Conservation (phyloP, 2,888 invertebrate genomes). For the Eupithecia insigniata region DNA sequence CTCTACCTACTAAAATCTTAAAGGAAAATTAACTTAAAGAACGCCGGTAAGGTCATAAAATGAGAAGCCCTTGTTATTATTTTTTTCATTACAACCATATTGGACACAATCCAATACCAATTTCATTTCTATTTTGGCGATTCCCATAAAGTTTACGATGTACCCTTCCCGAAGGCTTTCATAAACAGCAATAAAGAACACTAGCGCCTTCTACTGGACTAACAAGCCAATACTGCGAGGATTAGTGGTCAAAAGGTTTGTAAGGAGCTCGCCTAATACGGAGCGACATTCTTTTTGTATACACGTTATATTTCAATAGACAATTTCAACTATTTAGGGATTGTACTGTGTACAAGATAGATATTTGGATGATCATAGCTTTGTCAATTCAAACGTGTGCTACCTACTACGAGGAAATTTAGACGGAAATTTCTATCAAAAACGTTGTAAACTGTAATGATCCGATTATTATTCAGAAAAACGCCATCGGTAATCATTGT, state of each 20-base stretch:
- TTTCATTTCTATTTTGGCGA: slow-evolving; percentile 31
- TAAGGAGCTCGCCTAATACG: slow-evolving; percentile 21
- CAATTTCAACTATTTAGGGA: not conserved
- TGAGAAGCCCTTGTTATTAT: slow-evolving; percentile 28
- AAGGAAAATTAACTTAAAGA: not conserved
- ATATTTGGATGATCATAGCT: no score
- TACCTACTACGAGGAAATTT: no score
- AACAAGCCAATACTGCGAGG: slow-evolving; percentile 74
- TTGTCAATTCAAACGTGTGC: no score
- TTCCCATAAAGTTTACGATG: slow-evolving; percentile 41
- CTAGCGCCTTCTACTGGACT: slow-evolving; percentile 58
- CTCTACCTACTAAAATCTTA: not conserved
- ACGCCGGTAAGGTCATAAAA: not conserved
- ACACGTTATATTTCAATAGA: not conserved
- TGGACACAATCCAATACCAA: slow-evolving; percentile 32
- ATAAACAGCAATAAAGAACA: slow-evolving; percentile 58
- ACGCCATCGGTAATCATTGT: no score
- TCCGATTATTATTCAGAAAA: no score
- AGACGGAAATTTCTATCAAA: no score
- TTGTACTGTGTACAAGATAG: no score
- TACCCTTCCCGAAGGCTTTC: slow-evolving; percentile 44
- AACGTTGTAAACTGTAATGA: no score
- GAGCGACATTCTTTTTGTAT: slow-evolving; percentile 7
- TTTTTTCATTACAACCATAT: slow-evolving; percentile 31
- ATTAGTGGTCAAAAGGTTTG: slow-evolving; percentile 59